Conservation (phyloP, 1,140 invertebrate genomes). For the Drosophila sturtevanti region DNA sequence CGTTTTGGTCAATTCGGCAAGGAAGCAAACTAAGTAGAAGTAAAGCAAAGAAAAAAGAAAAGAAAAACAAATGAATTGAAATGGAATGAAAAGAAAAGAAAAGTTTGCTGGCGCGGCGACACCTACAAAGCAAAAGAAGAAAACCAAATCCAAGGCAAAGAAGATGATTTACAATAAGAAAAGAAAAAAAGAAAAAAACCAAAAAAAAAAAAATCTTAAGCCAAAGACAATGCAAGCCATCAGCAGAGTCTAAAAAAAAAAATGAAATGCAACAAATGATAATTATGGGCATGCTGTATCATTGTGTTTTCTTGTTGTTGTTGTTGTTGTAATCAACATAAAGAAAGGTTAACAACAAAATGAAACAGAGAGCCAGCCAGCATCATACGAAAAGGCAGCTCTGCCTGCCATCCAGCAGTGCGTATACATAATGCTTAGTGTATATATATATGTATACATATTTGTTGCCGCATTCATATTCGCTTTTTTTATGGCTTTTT, state of each 20-base stretch:
- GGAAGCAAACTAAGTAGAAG: conserved; percentile 34
- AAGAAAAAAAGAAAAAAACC: conserved; percentile 12
- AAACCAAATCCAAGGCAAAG: conserved; percentile 1
- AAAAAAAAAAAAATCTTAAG: conserved; percentile 4
- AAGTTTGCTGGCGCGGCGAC: background rate
- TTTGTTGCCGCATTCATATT: conserved; percentile 34
- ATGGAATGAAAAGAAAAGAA: conserved; percentile 4
- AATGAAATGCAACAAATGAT: conserved; percentile 71
- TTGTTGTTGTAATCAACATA: conserved; percentile 43
- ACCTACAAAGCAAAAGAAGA: background rate
- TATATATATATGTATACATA: conserved; percentile 23
- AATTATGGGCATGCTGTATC: conserved; percentile 59
- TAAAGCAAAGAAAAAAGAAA: conserved; percentile 62
- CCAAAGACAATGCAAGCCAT: conserved; percentile 18
- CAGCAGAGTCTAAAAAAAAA: conserved; percentile 28
- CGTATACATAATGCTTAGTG: conserved; percentile 68
- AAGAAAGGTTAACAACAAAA: conserved; percentile 61
- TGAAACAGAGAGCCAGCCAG: conserved; percentile 47
- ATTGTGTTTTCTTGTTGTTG: conserved; percentile 37
- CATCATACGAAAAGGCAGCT: conserved; percentile 37
- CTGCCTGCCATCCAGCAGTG: conserved; percentile 43
- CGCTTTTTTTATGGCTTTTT: conserved; percentile 60
- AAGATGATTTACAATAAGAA: conserved; percentile 6
- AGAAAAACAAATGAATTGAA: background rate
- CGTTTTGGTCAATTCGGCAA: conserved; percentile 36